A percentile compares a stretch with the other conserved stretches of the same genome.
phyloP scores from a whole-genome alignment of 2,113 vertebrate species.

The Peromyscus maniculatus region DNA sequence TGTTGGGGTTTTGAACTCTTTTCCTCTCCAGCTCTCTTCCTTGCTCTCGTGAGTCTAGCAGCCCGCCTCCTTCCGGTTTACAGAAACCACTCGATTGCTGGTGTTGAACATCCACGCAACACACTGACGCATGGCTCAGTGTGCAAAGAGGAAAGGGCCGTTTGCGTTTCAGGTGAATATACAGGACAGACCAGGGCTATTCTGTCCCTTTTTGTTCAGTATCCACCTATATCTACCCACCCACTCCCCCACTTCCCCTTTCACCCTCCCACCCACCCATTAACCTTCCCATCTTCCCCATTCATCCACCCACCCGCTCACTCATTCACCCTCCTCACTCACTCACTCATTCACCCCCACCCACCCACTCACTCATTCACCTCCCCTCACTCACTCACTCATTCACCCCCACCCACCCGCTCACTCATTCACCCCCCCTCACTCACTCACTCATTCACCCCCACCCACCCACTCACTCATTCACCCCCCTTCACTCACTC shows the following conservation, averaged over 20 bases:
- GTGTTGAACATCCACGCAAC: not conserved
- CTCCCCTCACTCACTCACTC: too few species aligned
- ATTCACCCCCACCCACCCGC: too few species aligned
- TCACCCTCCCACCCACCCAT: not conserved
- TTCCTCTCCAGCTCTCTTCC: not conserved
- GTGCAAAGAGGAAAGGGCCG: not conserved
- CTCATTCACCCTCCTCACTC: not conserved
- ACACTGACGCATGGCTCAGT: not conserved
- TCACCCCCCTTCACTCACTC: too few species aligned
- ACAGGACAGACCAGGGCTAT: not conserved
- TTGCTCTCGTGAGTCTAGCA: slow-evolving; percentile 23
- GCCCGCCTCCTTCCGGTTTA: slow-evolving; percentile 3
- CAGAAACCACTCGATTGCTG: slow-evolving; percentile 45
- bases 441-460: too few species aligned
- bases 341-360: not conserved
- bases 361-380: too few species aligned
- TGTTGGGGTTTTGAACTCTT: not conserved
- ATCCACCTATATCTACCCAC: not conserved
- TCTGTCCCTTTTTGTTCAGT: not conserved
- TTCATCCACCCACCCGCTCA: not conserved
- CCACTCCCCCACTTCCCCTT: too few species aligned
- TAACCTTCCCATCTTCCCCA: not conserved
- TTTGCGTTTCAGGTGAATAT: not conserved
- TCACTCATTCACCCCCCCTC: not conserved
- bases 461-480: not conserved